A percentile compares a stretch with the other conserved stretches of the same genome.
Evolutionary conservation across 1,140 invertebrate species (phyloP).

Genomic region (Colletes gigas): DNA sequence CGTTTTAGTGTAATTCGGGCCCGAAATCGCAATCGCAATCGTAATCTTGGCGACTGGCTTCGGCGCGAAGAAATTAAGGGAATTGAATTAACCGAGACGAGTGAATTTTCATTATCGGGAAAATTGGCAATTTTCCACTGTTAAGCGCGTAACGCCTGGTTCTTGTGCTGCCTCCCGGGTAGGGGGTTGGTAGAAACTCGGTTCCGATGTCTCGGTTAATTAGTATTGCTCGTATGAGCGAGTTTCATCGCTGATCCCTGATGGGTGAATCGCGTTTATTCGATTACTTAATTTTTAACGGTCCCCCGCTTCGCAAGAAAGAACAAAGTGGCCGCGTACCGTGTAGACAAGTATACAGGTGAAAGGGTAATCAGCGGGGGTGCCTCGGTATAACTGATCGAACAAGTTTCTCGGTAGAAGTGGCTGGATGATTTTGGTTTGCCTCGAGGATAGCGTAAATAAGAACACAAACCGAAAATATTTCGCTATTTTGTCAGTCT

Average conservation of each 20-base stretch:
- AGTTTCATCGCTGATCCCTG: constrained; percentile 58
- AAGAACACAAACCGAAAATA: too few relatives aligned
- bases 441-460: too few relatives aligned
- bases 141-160: constrained; percentile 72
- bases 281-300: constrained; percentile 53
- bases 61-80: constrained; percentile 76
- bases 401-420: too few relatives aligned
- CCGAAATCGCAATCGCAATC: constrained; percentile 47
- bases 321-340: constrained; percentile 27
- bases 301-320: constrained; percentile 47
- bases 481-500: too few relatives aligned
- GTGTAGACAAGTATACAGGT: constrained; percentile 1
- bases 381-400: neutral
- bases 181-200: constrained; percentile 69
- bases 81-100: constrained; percentile 78
- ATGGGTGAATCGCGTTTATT: constrained; percentile 57
- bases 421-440: too few relatives aligned
- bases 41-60: constrained; percentile 67
- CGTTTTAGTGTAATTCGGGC: constrained; percentile 7
- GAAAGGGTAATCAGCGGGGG: constrained; percentile 19
- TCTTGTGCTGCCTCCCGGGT: constrained; percentile 66
- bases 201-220: constrained; percentile 66
- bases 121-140: constrained; percentile 80
- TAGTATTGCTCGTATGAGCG: constrained; percentile 65
- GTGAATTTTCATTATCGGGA: constrained; percentile 79